Base-by-base conservation (phyloP, 1,140 invertebrate genomes). In the Brachionus rubens region DNA sequence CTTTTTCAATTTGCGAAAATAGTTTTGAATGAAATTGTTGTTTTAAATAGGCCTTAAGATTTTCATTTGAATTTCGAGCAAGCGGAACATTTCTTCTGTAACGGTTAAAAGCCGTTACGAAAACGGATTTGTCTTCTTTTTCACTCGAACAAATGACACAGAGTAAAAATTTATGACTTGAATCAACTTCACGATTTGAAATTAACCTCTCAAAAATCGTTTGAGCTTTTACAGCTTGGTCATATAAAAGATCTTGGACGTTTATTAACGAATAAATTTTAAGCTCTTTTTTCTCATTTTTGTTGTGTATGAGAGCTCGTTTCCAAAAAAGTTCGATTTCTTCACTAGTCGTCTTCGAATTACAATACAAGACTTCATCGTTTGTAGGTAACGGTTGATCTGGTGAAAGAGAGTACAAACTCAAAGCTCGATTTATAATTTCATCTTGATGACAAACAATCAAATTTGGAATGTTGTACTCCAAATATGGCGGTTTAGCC, bases 321-420 rank as follows among this genome's bases (percentile, higher is more conserved):
- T 14, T 3, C 68, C 46, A 54, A 30, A 72, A 72, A 24, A 72
- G 28, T 41, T 72, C 68, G 9, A 83, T 81, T 78, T 83, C 77
- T 78, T 83, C 82, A 30, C 78, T 59, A 26, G 80, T 80, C 43
- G 82, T 83, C 16, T 79, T 65, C 30, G 72, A n/a, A 54, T 81
- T 79, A 77, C 82, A 83, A n/a, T 82, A 33, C 1, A 83, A 79
- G 16, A 83, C 79, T 56, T 83, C 82, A 77, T 83, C 81, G n/a
- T 78, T 76, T 33, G 77, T 70, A 24, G 82, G 82, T 24, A 82
- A 77, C 4, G 80, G 78, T 14, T 33, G 46, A 0, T 59, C 33
- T 6, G 33, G 26, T 16, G 46, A 40, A 9, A 50, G n/a, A 40
- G 43, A 36, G 19, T 72, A 72, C 12, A 72, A 50, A 33, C 16